Evolutionary conservation across 2,888 invertebrate species (phyloP).

Genomic region (Melanophora roralis): DNA sequence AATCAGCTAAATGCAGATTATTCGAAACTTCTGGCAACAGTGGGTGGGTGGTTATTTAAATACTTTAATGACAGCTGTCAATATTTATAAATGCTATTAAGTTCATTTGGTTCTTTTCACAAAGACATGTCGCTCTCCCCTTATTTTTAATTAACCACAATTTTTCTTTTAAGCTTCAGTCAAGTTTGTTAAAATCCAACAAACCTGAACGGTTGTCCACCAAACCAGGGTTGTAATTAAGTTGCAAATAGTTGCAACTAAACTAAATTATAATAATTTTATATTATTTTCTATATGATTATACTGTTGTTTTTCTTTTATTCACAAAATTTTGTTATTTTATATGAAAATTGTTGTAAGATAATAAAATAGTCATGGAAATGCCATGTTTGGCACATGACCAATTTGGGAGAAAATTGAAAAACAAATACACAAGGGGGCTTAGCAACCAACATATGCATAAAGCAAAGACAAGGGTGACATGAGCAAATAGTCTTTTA

Average conservation of each 20-base stretch:
- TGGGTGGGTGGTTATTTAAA: neutral
- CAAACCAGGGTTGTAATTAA: conserved; percentile 19
- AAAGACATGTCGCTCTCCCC: no score
- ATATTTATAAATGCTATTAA: conserved; percentile 6
- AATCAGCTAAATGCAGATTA: no score
- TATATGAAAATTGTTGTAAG: conserved; percentile 13
- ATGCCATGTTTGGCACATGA: conserved; percentile 46
- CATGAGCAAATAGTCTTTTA: neutral
- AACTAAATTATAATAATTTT: neutral
- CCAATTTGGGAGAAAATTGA: conserved; percentile 45
- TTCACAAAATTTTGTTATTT: neutral
- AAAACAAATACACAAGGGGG: neutral
- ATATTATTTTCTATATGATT: neutral
- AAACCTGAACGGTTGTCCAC: neutral
- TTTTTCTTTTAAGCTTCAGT: neutral
- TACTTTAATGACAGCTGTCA: conserved; percentile 26
- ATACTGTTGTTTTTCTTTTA: neutral
- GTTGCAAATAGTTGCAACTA: conserved; percentile 9
- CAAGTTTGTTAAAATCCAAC: no score
- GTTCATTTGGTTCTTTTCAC: neutral
- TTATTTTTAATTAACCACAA: neutral
- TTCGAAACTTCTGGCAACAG: no score
- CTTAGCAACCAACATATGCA: neutral
- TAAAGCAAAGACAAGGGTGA: neutral
- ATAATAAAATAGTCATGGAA: conserved; percentile 35